These are phyloP conservation scores for Drosophila siamana DNA, from an alignment of 2,888 invertebrate species.

Conservation along the genomic window DNA sequence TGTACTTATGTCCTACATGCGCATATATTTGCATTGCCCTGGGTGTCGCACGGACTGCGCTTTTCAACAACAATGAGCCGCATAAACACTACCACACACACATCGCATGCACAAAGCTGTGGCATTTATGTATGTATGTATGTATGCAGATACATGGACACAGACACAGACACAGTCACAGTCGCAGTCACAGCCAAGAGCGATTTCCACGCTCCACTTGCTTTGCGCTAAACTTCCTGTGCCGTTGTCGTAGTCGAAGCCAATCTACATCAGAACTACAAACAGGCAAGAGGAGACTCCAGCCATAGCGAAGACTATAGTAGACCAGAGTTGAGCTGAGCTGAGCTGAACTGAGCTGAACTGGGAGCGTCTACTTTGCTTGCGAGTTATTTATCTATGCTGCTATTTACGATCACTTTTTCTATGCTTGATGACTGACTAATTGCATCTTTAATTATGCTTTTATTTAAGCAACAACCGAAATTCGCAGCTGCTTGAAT, in stretches of 20 bases:
- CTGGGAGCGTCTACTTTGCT: too few species aligned
- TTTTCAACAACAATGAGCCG: conserved; percentile 56
- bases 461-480: too few species aligned
- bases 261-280: conserved; percentile 58
- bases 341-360: background rate
- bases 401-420: too few species aligned
- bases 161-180: conserved; percentile 23
- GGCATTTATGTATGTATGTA: background rate
- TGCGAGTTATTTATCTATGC: too few species aligned
- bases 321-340: background rate
- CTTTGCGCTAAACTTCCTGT: conserved; percentile 56
- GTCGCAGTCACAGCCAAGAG: conserved; percentile 20
- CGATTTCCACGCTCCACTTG: conserved; percentile 54
- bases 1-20: conserved; percentile 61
- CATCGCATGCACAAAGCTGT: background rate
- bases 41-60: conserved; percentile 65
- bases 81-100: conserved; percentile 27
- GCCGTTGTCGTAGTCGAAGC: conserved; percentile 35
- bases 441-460: too few species aligned
- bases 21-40: conserved; percentile 72
- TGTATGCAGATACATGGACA: conserved; percentile 11
- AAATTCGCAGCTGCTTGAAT: too few species aligned
- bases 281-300: conserved; percentile 34
- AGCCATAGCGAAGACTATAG: too few species aligned
- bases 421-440: too few species aligned